Base-by-base conservation (phyloP, 2,888 invertebrate genomes). In the Hirtodrosophila alboralis region DNA sequence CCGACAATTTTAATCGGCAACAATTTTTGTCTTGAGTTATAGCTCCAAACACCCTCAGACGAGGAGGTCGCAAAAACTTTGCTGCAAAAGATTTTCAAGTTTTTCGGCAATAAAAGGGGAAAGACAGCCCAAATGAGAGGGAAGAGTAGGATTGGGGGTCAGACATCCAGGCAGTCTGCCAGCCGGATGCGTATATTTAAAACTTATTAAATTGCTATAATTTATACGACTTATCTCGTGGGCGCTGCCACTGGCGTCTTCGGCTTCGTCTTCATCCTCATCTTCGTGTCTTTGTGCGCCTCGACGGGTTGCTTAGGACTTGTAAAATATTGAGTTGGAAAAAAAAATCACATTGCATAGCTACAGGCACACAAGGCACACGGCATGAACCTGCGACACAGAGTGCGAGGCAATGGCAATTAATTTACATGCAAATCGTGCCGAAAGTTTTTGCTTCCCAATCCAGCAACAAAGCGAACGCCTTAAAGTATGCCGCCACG, bases 171-270 rank as follows among this genome's bases (percentile, higher is more conserved):
- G 38, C 52, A 57, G 54, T 37, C 64, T 64, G 73, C 43, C 66
- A 62, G 59, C 59, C 86, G 87, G 87, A 88, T 87, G 87, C 85
- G 71, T 85, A 76, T 79, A 87, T 88, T 87, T 88, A 78, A 85
- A 88, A 88, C 86, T 88, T 88, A 88, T 88, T 87, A 88, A 88
- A 88, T 88, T 88, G 88, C 87, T 88, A 87, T 88, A 88, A 88
- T 88, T 87, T 88, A 88, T 88, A 88, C 87, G 86, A 81, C 87
- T 87, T 88, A 87, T 88, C 88, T 86, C 62, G 61, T 61, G 62
- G 63, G 69, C 58, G 59, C 47, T 28, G 40, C 44, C 34, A 6
- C 30, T 31, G 45, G 36, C 45, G 14, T 47, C 52, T 44, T 27
- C 5, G 5, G 10, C 44, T 27, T 21, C 5, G 31, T 44, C 61